phyloP scores from a whole-genome alignment of 2,113 vertebrate genomes.

The human region DNA sequence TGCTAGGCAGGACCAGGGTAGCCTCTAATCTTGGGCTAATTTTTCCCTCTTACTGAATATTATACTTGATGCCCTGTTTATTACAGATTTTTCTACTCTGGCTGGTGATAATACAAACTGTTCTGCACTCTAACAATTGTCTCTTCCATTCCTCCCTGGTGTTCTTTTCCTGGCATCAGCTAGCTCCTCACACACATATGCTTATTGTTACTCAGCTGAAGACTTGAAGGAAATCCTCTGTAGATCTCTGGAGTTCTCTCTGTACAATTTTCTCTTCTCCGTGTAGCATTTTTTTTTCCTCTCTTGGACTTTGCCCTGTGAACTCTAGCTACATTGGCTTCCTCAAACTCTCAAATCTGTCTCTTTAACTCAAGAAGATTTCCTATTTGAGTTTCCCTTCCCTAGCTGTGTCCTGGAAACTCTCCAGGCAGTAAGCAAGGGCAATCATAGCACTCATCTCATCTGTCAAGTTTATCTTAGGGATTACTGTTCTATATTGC shows the following conservation, averaged over 20 bases:
- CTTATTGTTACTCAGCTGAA: background rate
- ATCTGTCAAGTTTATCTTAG: background rate
- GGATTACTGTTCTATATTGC: background rate
- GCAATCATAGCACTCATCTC: background rate
- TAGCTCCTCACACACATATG: background rate
- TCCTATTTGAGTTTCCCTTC: background rate
- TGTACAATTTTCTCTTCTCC: background rate
- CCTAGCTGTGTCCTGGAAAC: background rate
- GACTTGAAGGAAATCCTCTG: background rate
- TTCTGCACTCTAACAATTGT: background rate
- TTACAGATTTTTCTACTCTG: background rate
- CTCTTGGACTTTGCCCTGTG: background rate
- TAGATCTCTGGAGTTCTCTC: background rate
- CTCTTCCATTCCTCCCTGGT: background rate
- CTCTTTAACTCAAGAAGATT: background rate
- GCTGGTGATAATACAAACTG: background rate
- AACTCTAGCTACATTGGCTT: background rate
- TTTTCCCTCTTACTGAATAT: background rate
- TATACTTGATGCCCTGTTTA: background rate
- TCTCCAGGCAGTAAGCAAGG: background rate
- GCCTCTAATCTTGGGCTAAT: background rate
- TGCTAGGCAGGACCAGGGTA: background rate
- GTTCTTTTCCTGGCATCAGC: background rate
- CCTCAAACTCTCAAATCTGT: background rate
- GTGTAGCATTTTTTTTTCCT: background rate